Evolutionary conservation across 2,797 vertebrate genomes (phyloP).

Genomic region (Acomys russatus): DNA sequence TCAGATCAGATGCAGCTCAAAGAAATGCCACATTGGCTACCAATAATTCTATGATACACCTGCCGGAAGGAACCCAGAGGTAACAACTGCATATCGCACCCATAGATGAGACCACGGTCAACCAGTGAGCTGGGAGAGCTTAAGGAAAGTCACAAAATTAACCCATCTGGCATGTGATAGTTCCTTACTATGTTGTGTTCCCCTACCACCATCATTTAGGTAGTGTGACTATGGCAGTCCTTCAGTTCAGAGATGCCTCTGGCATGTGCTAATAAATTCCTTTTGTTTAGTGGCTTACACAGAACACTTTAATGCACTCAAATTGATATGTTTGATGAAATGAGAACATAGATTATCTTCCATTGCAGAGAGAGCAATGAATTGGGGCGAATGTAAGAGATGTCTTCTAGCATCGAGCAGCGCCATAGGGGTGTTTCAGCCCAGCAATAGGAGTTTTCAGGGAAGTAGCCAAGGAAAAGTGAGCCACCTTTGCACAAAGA

Average conservation of each 20-base stretch:
- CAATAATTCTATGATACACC: not conserved
- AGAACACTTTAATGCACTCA: not conserved
- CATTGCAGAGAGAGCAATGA: not conserved
- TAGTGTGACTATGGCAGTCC: not conserved
- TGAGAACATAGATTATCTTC: not conserved
- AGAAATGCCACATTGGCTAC: not conserved
- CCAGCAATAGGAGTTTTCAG: not conserved
- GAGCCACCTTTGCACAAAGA: not conserved
- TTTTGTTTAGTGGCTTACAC: not conserved
- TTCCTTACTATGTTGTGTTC: not conserved
- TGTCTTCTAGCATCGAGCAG: not conserved
- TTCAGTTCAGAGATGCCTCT: not conserved
- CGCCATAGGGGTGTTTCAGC: not conserved
- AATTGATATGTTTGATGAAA: not conserved
- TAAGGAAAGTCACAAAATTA: not conserved
- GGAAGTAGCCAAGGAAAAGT: not conserved
- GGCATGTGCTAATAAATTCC: not conserved
- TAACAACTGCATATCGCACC: not conserved
- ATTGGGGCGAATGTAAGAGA: not conserved
- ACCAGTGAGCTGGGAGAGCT: not conserved
- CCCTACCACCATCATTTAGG: not conserved
- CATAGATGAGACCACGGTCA: not conserved
- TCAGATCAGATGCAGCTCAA: not conserved
- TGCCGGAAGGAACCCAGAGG: not conserved
- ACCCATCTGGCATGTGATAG: not conserved